phyloP scores from a whole-genome alignment of 2,797 vertebrate species.

The Platalea minor region DNA sequence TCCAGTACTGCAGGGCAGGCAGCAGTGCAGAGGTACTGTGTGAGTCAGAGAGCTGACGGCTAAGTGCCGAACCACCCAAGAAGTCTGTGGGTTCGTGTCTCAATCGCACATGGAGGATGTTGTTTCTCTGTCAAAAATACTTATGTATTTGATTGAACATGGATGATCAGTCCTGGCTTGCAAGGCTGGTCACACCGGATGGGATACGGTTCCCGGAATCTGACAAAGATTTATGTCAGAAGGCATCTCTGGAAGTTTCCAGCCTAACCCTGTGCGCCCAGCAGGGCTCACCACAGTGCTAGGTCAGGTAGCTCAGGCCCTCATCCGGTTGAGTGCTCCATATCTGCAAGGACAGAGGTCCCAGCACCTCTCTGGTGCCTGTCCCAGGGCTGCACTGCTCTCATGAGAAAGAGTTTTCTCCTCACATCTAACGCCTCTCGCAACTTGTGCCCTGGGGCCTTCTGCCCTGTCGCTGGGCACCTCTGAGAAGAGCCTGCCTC shows the following conservation, averaged over 20 bases:
- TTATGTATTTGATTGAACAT: neutral
- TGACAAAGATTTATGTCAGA: neutral
- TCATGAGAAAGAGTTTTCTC: neutral
- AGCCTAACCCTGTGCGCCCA: fast-evolving
- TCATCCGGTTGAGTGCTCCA: fast-evolving
- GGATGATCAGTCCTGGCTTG: neutral
- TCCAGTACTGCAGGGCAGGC: neutral
- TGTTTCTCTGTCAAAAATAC: neutral
- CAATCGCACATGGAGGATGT: neutral
- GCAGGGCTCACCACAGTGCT: neutral
- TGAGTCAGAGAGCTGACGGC: neutral
- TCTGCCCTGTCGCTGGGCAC: neutral
- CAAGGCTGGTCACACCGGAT: neutral
- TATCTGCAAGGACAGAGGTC: neutral
- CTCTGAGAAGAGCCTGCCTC: neutral
- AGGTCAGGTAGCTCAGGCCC: neutral
- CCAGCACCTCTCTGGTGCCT: neutral
- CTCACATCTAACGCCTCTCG: neutral
- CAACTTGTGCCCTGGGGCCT: neutral
- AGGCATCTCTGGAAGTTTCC: neutral
- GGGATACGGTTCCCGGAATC: neutral
- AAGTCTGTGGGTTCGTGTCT: neutral
- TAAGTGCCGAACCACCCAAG: neutral
- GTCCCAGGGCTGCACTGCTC: neutral
- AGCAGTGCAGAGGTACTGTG: neutral